Evolutionary conservation across 2,888 invertebrate genomes (phyloP), one percentile per base, ranked within the genome.

Genomic region (Ophioninae sp.): DNA sequence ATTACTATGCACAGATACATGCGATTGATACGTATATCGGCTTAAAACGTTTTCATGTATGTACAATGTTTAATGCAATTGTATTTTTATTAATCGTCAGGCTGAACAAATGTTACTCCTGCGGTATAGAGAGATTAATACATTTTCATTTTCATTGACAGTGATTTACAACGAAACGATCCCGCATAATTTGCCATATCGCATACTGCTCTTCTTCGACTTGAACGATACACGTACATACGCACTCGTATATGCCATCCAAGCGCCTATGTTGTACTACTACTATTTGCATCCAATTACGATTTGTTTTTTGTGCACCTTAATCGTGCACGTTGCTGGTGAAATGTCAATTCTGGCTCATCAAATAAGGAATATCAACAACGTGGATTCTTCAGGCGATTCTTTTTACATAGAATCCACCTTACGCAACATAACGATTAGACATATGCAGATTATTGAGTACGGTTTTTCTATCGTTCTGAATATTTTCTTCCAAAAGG

Each of bases 271-370:
- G 72, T 69, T 86, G 2, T 86, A 85, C n/a, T 22, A 20, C 7
- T 79, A 82, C 13, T 58, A 79, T 3, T 85, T 74, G 71, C 82
- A 84, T 23, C 80, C 80, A 68, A 69, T 85, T 6, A 67, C 85
- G n/a, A 83, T 86, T 59, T 80, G 84, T 64, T 44, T 86, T 20
- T 2, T 88, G 56, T 79, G 85, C 8, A 84, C 77, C 2, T 39
- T 88, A 8, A 74, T 86, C 6, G 67, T 88, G 10, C 85, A 87
- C 51, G 73, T 88, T 56, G 85, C 86, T 30, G 87, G 80, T 6
- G 76, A 85, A 51, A 30, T 88, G 3, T 84, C 87, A 10, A 78
- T 88, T 65, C 72, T 88, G 0, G 74, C 87, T 51, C 17, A 51
- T 51, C 51, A 13, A 5, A 51, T 51, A 51, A 51, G 51, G 13